phyloP scores from a whole-genome alignment of 2,113 vertebrate species.

The Chionis minor region DNA sequence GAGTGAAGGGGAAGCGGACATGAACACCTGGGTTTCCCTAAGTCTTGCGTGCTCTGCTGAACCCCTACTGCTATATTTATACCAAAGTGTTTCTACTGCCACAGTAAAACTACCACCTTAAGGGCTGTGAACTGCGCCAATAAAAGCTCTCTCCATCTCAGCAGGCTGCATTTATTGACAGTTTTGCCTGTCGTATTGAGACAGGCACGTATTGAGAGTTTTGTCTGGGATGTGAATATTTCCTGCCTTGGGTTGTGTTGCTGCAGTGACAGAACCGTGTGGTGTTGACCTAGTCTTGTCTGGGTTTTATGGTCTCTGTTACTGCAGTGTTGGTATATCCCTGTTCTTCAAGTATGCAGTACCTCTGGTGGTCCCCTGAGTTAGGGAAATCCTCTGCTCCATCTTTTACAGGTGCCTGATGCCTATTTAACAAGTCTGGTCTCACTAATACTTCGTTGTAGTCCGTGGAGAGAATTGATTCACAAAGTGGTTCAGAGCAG shows the following conservation, averaged over 20 bases:
- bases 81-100: not conserved
- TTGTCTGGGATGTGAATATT: not conserved
- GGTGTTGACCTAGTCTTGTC: not conserved
- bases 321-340: too few species aligned
- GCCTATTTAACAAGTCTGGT: not conserved
- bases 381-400: not conserved
- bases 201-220: not conserved
- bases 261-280: rapidly evolving
- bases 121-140: not conserved
- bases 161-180: not conserved
- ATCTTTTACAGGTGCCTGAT: rapidly evolving
- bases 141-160: not conserved
- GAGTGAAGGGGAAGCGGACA: not conserved
- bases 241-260: not conserved
- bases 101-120: not conserved
- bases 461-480: not conserved
- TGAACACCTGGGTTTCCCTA: rapidly evolving
- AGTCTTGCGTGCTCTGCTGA: not conserved
- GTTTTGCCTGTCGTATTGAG: not conserved
- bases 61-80: not conserved
- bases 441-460: not conserved
- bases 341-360: not conserved
- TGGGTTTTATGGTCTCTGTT: not conserved
- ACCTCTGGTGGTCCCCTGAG: not conserved
- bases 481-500: not conserved